phyloP scores from a whole-genome alignment of 2,797 vertebrate genomes.

The Sebastes oblongus region DNA sequence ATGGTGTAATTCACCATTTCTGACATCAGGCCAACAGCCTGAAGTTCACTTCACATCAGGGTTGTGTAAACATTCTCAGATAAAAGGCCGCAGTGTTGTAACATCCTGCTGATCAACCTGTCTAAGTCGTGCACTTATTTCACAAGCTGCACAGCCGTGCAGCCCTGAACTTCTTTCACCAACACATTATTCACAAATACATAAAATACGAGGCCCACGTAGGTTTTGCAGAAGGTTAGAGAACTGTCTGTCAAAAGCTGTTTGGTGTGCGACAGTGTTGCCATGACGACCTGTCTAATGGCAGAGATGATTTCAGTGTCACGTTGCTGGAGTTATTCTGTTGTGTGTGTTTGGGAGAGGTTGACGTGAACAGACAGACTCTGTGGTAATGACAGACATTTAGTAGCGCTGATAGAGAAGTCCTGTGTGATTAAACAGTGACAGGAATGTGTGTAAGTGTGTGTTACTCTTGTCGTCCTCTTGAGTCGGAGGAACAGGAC shows the following conservation, averaged over 20 bases:
- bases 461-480: constrained; percentile 3
- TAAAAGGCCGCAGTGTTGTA: background rate
- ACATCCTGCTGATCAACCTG: background rate
- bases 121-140: background rate
- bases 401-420: background rate
- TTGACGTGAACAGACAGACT: constrained; percentile 4
- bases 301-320: constrained; percentile 3
- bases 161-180: background rate
- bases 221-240: background rate
- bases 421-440: constrained; percentile 24
- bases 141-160: background rate
- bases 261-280: background rate
- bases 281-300: background rate
- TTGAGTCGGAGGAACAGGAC: constrained; percentile 16
- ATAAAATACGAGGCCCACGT: background rate
- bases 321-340: background rate
- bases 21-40: constrained; percentile 10
- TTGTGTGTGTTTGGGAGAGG: background rate
- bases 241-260: background rate
- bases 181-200: background rate
- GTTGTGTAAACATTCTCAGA: constrained; percentile 9
- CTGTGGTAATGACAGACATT: constrained; percentile 15
- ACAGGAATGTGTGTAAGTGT: constrained; percentile 28
- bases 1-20: background rate
- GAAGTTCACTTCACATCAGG: background rate